Evolutionary conservation across 2,113 vertebrate genomes (phyloP).

Genomic region (Lates calcarifer): DNA sequence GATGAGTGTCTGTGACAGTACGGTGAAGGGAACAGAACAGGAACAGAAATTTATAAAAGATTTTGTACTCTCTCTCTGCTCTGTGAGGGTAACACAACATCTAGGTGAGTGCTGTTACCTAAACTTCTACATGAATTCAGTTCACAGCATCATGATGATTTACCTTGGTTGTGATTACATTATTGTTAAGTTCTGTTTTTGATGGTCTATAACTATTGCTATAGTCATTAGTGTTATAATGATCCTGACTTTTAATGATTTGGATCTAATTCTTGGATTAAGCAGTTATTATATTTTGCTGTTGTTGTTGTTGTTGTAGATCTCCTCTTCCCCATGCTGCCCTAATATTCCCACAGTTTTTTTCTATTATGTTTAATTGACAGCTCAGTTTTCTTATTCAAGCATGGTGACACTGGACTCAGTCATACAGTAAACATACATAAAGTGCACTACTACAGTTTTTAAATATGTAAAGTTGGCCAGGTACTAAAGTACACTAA

Average conservation of each 20-base stretch:
- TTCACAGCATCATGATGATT: neutral
- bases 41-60: neutral
- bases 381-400: neutral
- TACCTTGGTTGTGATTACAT: neutral
- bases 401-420: neutral
- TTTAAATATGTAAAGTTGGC: neutral
- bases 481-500: neutral
- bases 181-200: neutral
- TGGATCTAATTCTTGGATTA: neutral
- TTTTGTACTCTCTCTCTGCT: neutral
- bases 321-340: neutral
- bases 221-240: neutral
- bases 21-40: neutral
- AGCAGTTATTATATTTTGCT: neutral
- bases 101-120: constrained; percentile 57
- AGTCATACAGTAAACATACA: neutral
- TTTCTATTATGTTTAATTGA: neutral
- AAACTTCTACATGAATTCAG: neutral
- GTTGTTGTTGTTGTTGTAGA: constrained; percentile 3
- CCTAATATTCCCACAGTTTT: neutral
- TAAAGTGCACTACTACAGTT: neutral
- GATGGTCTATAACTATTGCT: neutral
- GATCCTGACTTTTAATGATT: neutral
- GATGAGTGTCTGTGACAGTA: constrained; percentile 5
- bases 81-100: neutral